Conservation (phyloP, 2,888 invertebrate genomes). For the Hermodice carunculata region DNA sequence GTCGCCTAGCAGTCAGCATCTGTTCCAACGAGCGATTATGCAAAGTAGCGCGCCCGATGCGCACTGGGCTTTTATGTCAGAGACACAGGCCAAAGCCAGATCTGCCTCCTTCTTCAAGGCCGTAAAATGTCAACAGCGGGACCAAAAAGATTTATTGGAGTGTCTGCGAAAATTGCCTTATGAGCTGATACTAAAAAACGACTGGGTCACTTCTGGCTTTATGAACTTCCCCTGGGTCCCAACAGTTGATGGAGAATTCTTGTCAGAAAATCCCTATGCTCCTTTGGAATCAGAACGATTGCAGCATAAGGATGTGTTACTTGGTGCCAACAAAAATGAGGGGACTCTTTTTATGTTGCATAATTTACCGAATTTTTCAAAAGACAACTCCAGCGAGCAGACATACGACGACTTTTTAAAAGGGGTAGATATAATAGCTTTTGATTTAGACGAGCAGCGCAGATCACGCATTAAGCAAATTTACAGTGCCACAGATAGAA, state of each 20-base stretch:
- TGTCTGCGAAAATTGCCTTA: slow-evolving; percentile 36
- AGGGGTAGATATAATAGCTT: slow-evolving; percentile 32
- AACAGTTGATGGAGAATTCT: slow-evolving; percentile 90
- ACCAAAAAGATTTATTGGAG: slow-evolving; percentile 33
- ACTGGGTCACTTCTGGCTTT: slow-evolving; percentile 72
- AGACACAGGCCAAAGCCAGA: slow-evolving; percentile 21
- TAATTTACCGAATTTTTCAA: slow-evolving; percentile 77
- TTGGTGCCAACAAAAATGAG: slow-evolving; percentile 93
- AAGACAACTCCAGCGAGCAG: slow-evolving; percentile 34
- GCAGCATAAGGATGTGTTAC: slow-evolving; percentile 89
- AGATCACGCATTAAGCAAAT: too few relatives aligned
- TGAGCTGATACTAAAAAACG: slow-evolving; percentile 32
- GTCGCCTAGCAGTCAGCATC: slow-evolving; percentile 88
- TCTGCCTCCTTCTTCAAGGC: slow-evolving; percentile 30
- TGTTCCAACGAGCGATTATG: slow-evolving; percentile 84
- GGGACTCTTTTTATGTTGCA: slow-evolving; percentile 94
- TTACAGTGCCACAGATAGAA: too few relatives aligned
- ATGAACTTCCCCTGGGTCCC: slow-evolving; percentile 91
- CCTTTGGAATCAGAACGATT: slow-evolving; percentile 78
- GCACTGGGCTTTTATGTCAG: slow-evolving; percentile 89
- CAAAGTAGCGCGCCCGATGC: slow-evolving; percentile 91
- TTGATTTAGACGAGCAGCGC: too few relatives aligned
- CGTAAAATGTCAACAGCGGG: slow-evolving; percentile 39
- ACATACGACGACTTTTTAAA: slow-evolving; percentile 23
- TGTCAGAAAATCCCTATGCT: slow-evolving; percentile 81